Evolutionary conservation across 2,888 invertebrate genomes (phyloP), one percentile per base, ranked within the genome.

Genomic region (Drosophila emarginata): DNA sequence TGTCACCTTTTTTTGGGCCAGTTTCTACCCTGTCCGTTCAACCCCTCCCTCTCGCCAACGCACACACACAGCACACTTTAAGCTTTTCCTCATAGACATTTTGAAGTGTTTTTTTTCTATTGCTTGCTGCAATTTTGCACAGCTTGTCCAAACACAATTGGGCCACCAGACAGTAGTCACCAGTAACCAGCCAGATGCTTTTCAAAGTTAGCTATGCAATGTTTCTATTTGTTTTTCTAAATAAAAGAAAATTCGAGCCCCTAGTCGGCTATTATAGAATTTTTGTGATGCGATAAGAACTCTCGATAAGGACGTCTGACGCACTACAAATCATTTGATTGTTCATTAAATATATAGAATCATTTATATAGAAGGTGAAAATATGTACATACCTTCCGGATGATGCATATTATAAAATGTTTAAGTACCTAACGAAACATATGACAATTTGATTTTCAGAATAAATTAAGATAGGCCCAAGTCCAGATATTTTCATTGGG

Each of bases 191-290:
- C 62, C 28, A 61, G 57, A 54, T 32, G 39, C 64, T 71, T 59
- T 71, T 50, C 37, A 39, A 32, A 52, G 69, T 53, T 45, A 58
- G 69, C 40, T 52, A 9, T n/a, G 11, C 14, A n/a, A 9, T 23
- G 23, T 14, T 32, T 32, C 9, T 11, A 32, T 28, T 28, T 28
- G 12, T n/a, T 52, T 52, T 54, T 70, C 56, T 4, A 37, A 57
- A n/a, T 37, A 9, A 71, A 63, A 59, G 70, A 59, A 61, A 70
- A 71, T 64, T 59, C 64, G 2, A 57, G 45, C 28, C 40, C 45
- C 53, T 39, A 4, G 32, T 9, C 32, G 7, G 11, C 64, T 26
- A 40, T 32, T 11, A 23, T 21, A 45, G 45, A 45, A 45, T 45
- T 18, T 9, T 6, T 45, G 18, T 21, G 12, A 18, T 18, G 45